Percentiles rank a stretch among this genome's conserved stretches.
Conservation (phyloP, 2,797 vertebrate genomes). For the Muscicapa comitata region DNA sequence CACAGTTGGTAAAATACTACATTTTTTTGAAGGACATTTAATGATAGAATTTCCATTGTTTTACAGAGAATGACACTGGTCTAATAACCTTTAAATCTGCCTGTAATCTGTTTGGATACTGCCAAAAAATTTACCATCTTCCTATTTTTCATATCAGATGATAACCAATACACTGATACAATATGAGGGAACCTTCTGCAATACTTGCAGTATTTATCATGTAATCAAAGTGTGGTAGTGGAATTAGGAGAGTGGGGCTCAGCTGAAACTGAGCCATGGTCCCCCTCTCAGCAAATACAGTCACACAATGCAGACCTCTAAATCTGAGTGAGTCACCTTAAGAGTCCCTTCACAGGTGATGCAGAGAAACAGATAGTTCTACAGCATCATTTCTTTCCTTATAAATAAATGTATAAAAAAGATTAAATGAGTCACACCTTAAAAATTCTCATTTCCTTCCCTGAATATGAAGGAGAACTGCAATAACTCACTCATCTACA, state of each 20-base stretch:
- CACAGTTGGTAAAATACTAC: not conserved
- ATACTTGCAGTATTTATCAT: not conserved
- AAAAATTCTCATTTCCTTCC: conserved; percentile 51
- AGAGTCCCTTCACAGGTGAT: not conserved
- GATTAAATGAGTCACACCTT: conserved; percentile 58
- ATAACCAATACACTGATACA: not conserved
- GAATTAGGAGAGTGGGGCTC: not conserved
- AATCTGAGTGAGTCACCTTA: not conserved
- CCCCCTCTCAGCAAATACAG: not conserved
- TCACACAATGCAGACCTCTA: not conserved
- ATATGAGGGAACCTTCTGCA: not conserved
- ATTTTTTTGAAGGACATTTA: not conserved
- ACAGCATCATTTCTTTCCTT: conserved; percentile 12
- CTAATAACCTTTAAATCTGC: not conserved
- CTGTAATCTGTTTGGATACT: not conserved
- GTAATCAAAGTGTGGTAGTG: not conserved
- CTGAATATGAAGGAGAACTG: conserved; percentile 28
- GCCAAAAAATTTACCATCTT: not conserved
- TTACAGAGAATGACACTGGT: not conserved
- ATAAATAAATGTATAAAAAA: conserved; percentile 65
- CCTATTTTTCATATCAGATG: not conserved
- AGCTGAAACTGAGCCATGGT: not conserved
- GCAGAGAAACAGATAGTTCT: not conserved
- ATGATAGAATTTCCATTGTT: not conserved
- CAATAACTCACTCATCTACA: conserved; percentile 50